Evolutionary conservation across 2,113 vertebrate genomes (phyloP), one percentile per base, ranked within the genome.

Genomic region (Prochilodus magdalenae): DNA sequence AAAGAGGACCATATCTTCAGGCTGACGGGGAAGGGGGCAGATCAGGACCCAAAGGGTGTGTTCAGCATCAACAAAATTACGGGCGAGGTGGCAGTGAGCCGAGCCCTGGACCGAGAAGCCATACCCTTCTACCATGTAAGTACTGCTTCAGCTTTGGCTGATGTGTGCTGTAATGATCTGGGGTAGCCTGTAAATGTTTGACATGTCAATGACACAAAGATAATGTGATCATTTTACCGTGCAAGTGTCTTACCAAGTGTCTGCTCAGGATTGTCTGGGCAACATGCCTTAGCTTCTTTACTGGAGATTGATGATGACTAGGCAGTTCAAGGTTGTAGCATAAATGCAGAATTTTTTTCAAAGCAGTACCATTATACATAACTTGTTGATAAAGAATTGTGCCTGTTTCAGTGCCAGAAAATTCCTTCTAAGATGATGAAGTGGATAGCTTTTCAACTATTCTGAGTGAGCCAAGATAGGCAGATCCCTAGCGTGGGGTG

Each of bases 21-120:
- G 20, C 94, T 99, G 90, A 95, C 91, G n/a, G 97, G 97, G 0
- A 97, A 91, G 22, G 98, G 98, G 47, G 96, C 96, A 5, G 97
- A 99, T 91, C 95, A 95, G 89, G 95, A 99, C 57, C 97, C 98
- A 6, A 97, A 92, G 89, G 97, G 96, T 80, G 90, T 95, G 83
- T 99, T 99, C 91, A 93, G 89, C 87, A 98, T 99, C 89, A 95
- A 96, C 87, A 95, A 94, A 66, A 91, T 95, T 86, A 97, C 88
- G 0, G 98, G 98, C 82, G 95, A 96, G 0, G 94, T 99, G 82
- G 95, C 93, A 0, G 97, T 98, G 90, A 98, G 96, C 60, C 94
- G 94, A 69, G 84, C 93, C 59, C 92, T 99, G 55, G 97, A 99
- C 88, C 92, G 98, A 75, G 98, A 99, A 91, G 88, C 77, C 13